A percentile compares a stretch with the other conserved stretches of the same genome.
These are phyloP conservation scores for Silvanus unidentatus DNA, from an alignment of 2,888 invertebrate genomes.

Conservation along the genomic window DNA sequence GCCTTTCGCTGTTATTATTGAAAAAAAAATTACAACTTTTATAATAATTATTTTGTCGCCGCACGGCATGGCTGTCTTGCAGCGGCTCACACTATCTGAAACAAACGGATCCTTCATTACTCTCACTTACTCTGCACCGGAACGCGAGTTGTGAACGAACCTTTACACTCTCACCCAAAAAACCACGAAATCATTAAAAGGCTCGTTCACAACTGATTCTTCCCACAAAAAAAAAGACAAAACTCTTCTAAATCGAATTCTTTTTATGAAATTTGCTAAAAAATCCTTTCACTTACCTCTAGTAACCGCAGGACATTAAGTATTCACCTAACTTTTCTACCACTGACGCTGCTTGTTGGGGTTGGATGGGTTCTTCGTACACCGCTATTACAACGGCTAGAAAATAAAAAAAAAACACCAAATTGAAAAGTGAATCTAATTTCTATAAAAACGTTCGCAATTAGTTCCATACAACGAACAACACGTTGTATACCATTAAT, in stretches of 20 bases:
- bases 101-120: too few relatives aligned
- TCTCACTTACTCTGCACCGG: too few relatives aligned
- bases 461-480: too few relatives aligned
- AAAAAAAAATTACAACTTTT: constrained; percentile 43
- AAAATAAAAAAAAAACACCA: constrained; percentile 45
- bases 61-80: constrained; percentile 44
- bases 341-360: constrained; percentile 93
- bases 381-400: constrained; percentile 88
- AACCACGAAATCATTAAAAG: too few relatives aligned
- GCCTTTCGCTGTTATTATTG: constrained; percentile 45
- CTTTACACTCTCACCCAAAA: too few relatives aligned
- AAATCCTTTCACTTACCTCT: constrained; percentile 52
- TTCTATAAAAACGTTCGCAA: too few relatives aligned
- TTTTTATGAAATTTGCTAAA: neutral
- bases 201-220: too few relatives aligned
- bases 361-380: constrained; percentile 94
- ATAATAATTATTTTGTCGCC: constrained; percentile 40
- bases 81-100: constrained; percentile 46
- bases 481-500: too few relatives aligned
- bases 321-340: constrained; percentile 97
- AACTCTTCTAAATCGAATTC: too few relatives aligned
- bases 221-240: too few relatives aligned
- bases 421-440: too few relatives aligned
- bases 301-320: constrained; percentile 95
- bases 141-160: too few relatives aligned